phyloP scores from a whole-genome alignment of 2,113 vertebrate species.

The Xyrauchen texanus region DNA sequence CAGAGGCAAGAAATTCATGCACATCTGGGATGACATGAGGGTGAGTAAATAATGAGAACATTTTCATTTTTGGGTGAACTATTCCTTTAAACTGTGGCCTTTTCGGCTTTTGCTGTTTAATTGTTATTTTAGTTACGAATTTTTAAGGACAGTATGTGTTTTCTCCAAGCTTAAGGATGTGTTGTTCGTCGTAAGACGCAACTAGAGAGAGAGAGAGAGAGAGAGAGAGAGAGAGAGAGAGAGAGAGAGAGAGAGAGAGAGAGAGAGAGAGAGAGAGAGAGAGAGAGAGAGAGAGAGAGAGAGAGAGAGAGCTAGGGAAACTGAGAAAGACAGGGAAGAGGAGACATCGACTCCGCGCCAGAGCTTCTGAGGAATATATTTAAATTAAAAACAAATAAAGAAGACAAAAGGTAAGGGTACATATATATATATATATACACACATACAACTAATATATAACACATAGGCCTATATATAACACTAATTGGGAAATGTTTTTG shows the following conservation, averaged over 20 bases:
- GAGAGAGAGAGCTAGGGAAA: constrained; percentile 24
- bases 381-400: constrained; percentile 54
- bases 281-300: constrained; percentile 38
- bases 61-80: too few species aligned
- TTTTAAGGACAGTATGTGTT: background rate
- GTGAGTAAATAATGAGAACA: too few species aligned
- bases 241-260: constrained; percentile 30
- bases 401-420: constrained; percentile 10
- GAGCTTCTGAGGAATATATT: constrained; percentile 63
- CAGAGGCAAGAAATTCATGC: too few species aligned
- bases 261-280: constrained; percentile 43
- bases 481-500: background rate
- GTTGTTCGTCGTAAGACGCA: constrained; percentile 6
- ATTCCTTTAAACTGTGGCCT: background rate
- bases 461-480: too few species aligned
- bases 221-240: constrained; percentile 34
- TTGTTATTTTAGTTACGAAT: background rate
- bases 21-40: too few species aligned
- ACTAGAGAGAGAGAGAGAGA: constrained; percentile 45
- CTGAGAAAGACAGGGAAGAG: constrained; percentile 40
- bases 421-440: too few species aligned
- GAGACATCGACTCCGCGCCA: constrained; percentile 60
- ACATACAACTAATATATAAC: too few species aligned
- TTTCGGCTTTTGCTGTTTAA: constrained; percentile 3
- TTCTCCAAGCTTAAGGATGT: background rate